Evolutionary conservation across 2,113 vertebrate genomes (phyloP).

Genomic region (Eptatretus burgeri): DNA sequence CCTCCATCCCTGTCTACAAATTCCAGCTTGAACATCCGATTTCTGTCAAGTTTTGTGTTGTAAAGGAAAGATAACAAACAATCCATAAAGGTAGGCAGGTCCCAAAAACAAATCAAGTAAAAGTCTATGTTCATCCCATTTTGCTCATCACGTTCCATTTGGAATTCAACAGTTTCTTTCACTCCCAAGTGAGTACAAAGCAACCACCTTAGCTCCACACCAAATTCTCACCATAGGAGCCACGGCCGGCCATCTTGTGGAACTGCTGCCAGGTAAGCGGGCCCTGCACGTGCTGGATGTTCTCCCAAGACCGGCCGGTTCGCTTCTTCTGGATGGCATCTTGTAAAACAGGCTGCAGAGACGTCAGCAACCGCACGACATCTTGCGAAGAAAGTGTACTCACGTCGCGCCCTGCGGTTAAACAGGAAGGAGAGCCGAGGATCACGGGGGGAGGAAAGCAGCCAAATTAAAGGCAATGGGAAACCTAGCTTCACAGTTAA

Average conservation of each 20-base stretch:
- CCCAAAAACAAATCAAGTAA: no score
- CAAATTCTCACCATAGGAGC: conserved; percentile 41
- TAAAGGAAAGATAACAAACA: no score
- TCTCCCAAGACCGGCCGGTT: conserved; percentile 83
- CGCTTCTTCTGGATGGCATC: conserved; percentile 94
- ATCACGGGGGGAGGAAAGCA: not conserved
- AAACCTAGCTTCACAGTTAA: no score
- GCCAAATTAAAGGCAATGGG: not conserved
- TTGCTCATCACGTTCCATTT: no score
- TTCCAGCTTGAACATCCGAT: no score
- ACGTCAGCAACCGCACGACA: conserved; percentile 75
- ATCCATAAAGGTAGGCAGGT: no score
- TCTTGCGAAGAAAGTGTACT: conserved; percentile 83
- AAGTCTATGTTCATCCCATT: no score
- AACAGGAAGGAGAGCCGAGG: not conserved
- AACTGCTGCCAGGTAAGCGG: conserved; percentile 97
- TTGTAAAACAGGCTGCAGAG: conserved; percentile 77
- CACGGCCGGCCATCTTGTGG: conserved; percentile 88
- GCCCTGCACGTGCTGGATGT: conserved; percentile 89
- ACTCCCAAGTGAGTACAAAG: no score
- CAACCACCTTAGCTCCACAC: no score
- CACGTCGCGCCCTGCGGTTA: conserved; percentile 41
- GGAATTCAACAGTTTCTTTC: no score
- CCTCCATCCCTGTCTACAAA: no score
- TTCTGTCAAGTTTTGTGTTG: no score